phyloP scores from a whole-genome alignment of 2,888 invertebrate species.

The Cephus pulcher region DNA sequence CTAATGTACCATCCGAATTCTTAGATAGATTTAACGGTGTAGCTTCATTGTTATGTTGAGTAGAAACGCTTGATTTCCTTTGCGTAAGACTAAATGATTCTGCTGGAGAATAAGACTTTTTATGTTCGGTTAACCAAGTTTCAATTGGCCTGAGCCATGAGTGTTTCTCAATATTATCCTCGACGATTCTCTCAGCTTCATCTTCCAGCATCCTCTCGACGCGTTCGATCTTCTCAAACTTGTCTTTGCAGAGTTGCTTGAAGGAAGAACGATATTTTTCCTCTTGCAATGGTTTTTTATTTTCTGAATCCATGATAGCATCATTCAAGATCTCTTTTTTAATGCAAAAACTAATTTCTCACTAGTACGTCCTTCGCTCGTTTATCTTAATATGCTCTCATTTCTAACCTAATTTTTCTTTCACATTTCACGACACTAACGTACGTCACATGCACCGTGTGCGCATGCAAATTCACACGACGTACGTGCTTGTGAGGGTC shows the following conservation, averaged over 20 bases:
- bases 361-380: background rate
- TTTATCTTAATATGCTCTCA: background rate
- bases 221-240: constrained; percentile 35
- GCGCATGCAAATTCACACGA: background rate
- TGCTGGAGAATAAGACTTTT: constrained; percentile 18
- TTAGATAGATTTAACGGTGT: background rate
- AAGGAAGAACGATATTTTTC: background rate
- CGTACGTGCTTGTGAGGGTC: background rate
- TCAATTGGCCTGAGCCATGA: constrained; percentile 55
- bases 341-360: background rate
- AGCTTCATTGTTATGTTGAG: constrained; percentile 2
- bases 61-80: constrained; percentile 13
- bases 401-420: background rate
- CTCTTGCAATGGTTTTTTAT: background rate
- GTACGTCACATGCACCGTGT: no score
- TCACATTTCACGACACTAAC: background rate
- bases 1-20: background rate
- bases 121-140: constrained; percentile 47
- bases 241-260: constrained; percentile 14
- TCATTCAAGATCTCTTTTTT: background rate
- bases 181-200: constrained; percentile 45
- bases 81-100: background rate
- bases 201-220: constrained; percentile 43
- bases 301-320: background rate
- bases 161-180: constrained; percentile 48